Evolutionary conservation across 2,888 invertebrate species (phyloP), one percentile per base, ranked within the genome.

Genomic region (Rambutsinella grinnellia): DNA sequence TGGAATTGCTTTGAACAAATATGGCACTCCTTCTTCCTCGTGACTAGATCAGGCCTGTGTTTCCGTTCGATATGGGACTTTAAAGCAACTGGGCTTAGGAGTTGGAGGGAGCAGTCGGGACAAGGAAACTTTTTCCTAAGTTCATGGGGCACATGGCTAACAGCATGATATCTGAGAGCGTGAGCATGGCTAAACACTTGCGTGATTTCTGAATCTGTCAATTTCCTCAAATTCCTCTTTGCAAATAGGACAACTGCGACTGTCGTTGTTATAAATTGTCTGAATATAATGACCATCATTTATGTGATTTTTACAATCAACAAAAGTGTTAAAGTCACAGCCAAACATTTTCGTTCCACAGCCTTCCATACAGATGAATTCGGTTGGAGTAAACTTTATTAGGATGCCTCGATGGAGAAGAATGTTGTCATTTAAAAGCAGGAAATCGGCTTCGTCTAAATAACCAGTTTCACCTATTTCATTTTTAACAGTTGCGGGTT

Each of bases 1-100:
- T 49, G 36, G 15, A 36, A 60, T 17, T 47, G 5, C 36, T 36
- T 8, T 19, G 51, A 26, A 21, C 68, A 68, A 23, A 60, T 51
- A 8, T 46, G 47, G 27, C 68, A 68, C 27, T 23, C 15, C 8
- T 24, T n/a, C 1, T 5, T 3, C n/a, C 23, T 51, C 8, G 6
- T 28, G 0, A 5, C 10, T 2, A 60, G 36, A 1, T 68, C 60
- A 15, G 51, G 58, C n/a, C 23, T 24, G 27, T 68, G 68, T 3
- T 13, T 0, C n/a, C 49, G 17, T 19, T 58, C 51, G 5, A 60
- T 21, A 24, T 68, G 68, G 3, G 26, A 5, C 5, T 47, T 23
- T 2, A 68, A 19, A n/a, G 58, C 58, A 17, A 3, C 28, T 6
- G 21, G 1, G 10, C 49, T 28, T 17, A 51, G n/a, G 5, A 68